Evolutionary conservation across 2,888 invertebrate species (phyloP), one percentile per base, ranked within the genome.

Genomic region (Brachylomia viminalis): DNA sequence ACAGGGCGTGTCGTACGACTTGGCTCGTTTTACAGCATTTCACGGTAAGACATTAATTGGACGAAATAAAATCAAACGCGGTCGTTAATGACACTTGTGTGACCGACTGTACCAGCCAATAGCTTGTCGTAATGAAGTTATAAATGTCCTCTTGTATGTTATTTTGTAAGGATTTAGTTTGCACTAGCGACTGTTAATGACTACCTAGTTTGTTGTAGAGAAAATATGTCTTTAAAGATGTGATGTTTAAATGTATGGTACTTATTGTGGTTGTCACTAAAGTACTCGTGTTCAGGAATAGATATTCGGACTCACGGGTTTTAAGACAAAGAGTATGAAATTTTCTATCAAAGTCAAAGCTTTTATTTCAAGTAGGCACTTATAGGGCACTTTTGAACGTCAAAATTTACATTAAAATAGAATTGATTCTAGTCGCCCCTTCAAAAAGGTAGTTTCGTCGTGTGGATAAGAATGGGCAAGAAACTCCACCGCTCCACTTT

Each of bases 31-130:
- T 94, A 95, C 92, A 92, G 91, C 92, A 91, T 94, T 96, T 96
- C 95, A 95, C 92, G 92, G 93, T 95, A 95, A 92, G 88, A 92
- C 95, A 95, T 95, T 95, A 95, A 96, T 96, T 95, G 95, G 90
- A 88, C 91, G 90, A 92, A 93, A 92, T 94, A 91, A 92, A 95
- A 94, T 95, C 93, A 94, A 93, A 94, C 91, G 66, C 65, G 79
- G 86, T 82, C 84, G 83, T 88, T 88, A 88, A 88, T 88, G 85
- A 88, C 85, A 85, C 84, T 78, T 87, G 84, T 85, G 80, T 75
- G 82, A 77, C 61, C 77, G 66, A 85, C 71, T 72, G 73, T 85
- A 83, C 82, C 67, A 27, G 61, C 75, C 76, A 80, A 80, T 83
- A 80, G 77, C 59, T 75, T 42, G 68, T 62, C 56, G 72, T 87